Evolutionary conservation across 2,113 vertebrate species (phyloP).

Genomic region (Paracanthobrama guichenoti): DNA sequence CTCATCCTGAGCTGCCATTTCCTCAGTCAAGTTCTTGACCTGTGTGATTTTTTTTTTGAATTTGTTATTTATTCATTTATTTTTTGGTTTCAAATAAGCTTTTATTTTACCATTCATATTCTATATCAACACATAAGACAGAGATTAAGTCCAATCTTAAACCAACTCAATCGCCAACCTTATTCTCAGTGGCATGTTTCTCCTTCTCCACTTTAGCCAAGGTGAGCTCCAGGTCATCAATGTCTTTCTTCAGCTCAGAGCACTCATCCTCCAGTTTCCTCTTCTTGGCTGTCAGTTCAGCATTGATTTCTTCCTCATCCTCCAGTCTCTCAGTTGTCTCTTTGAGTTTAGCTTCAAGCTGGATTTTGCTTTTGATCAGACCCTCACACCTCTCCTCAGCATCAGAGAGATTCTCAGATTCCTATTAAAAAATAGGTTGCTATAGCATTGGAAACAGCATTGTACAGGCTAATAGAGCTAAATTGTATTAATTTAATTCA

Average conservation of each 20-base stretch:
- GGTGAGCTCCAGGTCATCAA: conserved; percentile 78
- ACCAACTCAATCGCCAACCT: conserved; percentile 30
- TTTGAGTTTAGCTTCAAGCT: conserved; percentile 60
- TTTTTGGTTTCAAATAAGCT: background rate
- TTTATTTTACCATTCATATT: background rate
- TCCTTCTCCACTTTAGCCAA: conserved; percentile 80
- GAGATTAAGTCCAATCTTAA: background rate
- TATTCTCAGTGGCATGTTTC: conserved; percentile 69
- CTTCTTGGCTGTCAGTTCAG: conserved; percentile 76
- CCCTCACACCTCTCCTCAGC: conserved; percentile 62
- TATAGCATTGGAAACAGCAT: background rate
- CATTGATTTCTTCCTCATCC: conserved; percentile 78
- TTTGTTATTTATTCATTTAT: too few relatives aligned
- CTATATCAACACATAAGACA: background rate
- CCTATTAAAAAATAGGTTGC: conserved; percentile 41
- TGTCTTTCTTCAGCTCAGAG: conserved; percentile 76
- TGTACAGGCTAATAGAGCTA: background rate
- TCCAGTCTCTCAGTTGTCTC: conserved; percentile 72
- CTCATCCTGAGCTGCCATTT: conserved; percentile 50
- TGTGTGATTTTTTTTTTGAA: background rate
- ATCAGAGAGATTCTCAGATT: conserved; percentile 62
- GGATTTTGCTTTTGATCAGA: conserved; percentile 61
- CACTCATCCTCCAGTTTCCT: conserved; percentile 81
- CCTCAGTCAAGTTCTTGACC: conserved; percentile 54
- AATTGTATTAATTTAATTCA: background rate